Evolutionary conservation across 2,888 invertebrate genomes (phyloP).

Genomic region (Drosophila basisetae): DNA sequence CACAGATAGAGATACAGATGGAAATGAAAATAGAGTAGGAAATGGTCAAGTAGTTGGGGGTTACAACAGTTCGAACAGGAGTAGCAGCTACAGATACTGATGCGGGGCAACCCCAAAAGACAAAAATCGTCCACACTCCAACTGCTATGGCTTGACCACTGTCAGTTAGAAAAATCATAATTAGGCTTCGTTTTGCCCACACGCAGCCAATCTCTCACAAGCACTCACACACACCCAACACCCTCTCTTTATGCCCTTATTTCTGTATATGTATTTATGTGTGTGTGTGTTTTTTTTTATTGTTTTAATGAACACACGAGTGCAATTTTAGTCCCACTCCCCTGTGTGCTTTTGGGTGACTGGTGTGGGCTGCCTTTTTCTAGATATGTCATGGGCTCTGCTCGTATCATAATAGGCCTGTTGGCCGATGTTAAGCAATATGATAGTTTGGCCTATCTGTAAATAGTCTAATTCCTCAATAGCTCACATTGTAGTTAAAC

Average conservation of each 20-base stretch:
- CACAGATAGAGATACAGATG: constrained; percentile 71
- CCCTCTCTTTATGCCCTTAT: background rate
- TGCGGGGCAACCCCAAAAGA: constrained; percentile 29
- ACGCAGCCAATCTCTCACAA: background rate
- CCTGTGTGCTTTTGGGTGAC: background rate
- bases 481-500: background rate
- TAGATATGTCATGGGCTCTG: background rate
- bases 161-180: constrained; percentile 75
- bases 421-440: constrained; percentile 7
- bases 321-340: constrained; percentile 50
- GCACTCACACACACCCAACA: background rate
- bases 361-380: background rate
- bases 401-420: constrained; percentile 4
- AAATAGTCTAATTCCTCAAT: background rate
- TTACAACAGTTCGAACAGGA: constrained; percentile 3
- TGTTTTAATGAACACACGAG: constrained; percentile 78
- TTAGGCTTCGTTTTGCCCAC: constrained; percentile 61
- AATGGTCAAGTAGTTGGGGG: constrained; percentile 12
- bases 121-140: constrained; percentile 28
- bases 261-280: constrained; percentile 15
- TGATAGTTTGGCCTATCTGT: background rate
- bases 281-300: constrained; percentile 65
- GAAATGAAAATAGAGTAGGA: constrained; percentile 39
- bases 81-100: background rate
- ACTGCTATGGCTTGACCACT: constrained; percentile 55